Evolutionary conservation across 2,888 invertebrate species (phyloP), one percentile per base, ranked within the genome.

Genomic region (Crossocerus cetratus): DNA sequence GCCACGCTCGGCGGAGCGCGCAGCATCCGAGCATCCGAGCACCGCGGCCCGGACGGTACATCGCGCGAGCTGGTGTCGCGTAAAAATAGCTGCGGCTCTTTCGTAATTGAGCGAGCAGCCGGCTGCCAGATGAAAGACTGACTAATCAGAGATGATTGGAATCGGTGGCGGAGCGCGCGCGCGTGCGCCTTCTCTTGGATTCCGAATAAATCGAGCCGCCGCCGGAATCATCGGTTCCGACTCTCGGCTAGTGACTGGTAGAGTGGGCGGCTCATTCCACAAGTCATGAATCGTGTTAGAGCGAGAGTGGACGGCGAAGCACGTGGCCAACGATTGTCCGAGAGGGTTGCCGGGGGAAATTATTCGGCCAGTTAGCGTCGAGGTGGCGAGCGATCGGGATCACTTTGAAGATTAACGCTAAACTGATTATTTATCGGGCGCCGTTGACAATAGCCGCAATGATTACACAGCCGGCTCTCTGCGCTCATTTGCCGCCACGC

Each of bases 391-490:
- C 64, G 59, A 69, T 57, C 55, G 56, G 32, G 32, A 32, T 65
- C 71, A 72, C 76, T 77, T 75, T 72, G 73, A 68, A 77, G 72
- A 74, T 78, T 74, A 71, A 72, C 78, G 77, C 76, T 74, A 76
- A 78, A 78, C 74, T 72, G 74, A 80, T 83, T 82, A 83, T 83
- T 78, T 78, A 83, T 74, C 72, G 71, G 76, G 75, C 71, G 63
- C 63, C 71, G 74, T 75, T 80, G 80, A 83, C 83, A 80, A 83
- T 81, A 72, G 80, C 63, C 65, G 58, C 73, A 77, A 82, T 74
- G 78, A 80, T 83, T 79, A 72, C 77, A 69, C 69, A 32, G 73
- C 65, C 61, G 62, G 32, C 8, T 32, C 45, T 69, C 56, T 54
- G 58, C 67, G 64, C 73, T 72, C 77, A 70, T 77, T 77, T 72